These are phyloP conservation scores for Sipha flava DNA, from an alignment of 1,140 invertebrate genomes.

Conservation along the genomic window DNA sequence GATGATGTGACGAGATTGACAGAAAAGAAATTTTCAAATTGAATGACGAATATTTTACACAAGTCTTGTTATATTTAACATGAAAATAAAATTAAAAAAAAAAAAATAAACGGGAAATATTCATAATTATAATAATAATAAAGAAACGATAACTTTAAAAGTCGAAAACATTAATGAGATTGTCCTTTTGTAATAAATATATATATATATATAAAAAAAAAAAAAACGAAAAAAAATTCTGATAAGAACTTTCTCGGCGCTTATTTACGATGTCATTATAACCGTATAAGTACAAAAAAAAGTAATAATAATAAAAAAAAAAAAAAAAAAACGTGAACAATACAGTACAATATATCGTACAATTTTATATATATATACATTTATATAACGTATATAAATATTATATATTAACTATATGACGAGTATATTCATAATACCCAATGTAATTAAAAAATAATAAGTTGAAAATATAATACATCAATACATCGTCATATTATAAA, in stretches of 20 bases:
- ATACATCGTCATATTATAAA: too few relatives aligned
- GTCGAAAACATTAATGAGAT: not conserved
- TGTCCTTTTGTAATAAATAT: not conserved
- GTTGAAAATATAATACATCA: too few relatives aligned
- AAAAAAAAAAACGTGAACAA: not conserved
- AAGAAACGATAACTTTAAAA: too few relatives aligned
- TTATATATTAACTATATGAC: too few relatives aligned
- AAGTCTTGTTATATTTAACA: not conserved
- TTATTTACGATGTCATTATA: not conserved
- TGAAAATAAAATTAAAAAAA: not conserved
- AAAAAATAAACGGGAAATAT: too few relatives aligned
- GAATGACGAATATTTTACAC: not conserved
- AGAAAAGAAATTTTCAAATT: too few relatives aligned
- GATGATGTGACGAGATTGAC: too few relatives aligned
- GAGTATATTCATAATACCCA: not conserved
- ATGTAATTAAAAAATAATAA: not conserved
- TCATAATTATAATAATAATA: too few relatives aligned
- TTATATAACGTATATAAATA: too few relatives aligned
- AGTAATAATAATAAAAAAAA: not conserved
- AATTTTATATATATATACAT: too few relatives aligned
- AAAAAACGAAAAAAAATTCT: not conserved
- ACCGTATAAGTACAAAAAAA: not conserved
- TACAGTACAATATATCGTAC: not conserved
- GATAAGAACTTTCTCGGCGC: not conserved
- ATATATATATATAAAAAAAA: too few relatives aligned